Evolutionary conservation across 2,113 vertebrate genomes (phyloP).

Genomic region (Vidua macroura): DNA sequence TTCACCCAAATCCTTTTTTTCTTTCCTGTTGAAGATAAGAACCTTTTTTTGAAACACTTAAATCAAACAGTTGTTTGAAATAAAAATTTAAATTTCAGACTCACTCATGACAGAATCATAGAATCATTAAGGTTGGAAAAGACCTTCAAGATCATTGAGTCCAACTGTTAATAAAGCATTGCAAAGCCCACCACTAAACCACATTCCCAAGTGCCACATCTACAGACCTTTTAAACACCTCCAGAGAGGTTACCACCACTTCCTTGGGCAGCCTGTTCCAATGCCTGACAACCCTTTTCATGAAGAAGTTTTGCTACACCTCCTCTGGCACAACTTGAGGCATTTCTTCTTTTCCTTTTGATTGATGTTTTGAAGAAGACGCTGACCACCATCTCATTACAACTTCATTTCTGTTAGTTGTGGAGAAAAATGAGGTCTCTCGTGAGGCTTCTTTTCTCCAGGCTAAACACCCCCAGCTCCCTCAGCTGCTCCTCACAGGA

Average conservation of each 20-base stretch:
- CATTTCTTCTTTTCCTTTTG: background rate
- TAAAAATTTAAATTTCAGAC: background rate
- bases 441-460: background rate
- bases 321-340: background rate
- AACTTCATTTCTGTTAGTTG: background rate
- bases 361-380: background rate
- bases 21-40: background rate
- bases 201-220: rapidly evolving
- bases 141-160: background rate
- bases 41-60: background rate
- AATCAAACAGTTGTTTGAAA: background rate
- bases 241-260: background rate
- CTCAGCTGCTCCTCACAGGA: rapidly evolving
- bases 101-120: background rate
- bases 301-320: background rate
- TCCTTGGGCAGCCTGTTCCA: background rate
- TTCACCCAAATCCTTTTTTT: background rate
- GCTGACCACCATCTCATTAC: background rate
- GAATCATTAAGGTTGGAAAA: background rate
- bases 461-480: background rate
- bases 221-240: background rate
- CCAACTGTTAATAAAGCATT: background rate
- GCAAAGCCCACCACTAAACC: background rate
- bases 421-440: background rate
- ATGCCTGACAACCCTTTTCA: rapidly evolving